Conservation (phyloP, 2,888 invertebrate species). For the Seladonia tumulorum region DNA sequence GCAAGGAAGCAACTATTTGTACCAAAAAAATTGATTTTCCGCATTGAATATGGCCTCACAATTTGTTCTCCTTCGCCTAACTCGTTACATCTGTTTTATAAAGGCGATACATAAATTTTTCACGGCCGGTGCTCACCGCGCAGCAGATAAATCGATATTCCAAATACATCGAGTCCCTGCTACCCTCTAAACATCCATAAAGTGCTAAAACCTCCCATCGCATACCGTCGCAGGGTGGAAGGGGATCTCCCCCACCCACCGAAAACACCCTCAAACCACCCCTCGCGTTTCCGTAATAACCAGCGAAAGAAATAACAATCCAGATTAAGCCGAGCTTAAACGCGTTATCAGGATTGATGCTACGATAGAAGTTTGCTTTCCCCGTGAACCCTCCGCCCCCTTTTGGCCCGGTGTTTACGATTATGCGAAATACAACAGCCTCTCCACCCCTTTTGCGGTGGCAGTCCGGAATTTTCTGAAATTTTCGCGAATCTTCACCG, state of each 20-base stretch:
- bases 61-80: neutral
- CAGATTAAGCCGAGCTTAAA: conserved; percentile 54
- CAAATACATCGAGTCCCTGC: neutral
- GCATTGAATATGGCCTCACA: neutral
- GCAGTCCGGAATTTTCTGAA: neutral
- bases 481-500: conserved; percentile 2
- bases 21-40: neutral
- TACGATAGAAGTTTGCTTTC: conserved; percentile 49
- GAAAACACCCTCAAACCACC: neutral
- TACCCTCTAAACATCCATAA: neutral
- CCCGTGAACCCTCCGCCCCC: neutral
- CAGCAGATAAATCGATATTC: neutral
- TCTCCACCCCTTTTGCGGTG: neutral
- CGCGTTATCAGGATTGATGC: conserved; percentile 52
- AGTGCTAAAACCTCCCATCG: neutral
- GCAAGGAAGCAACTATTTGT: neutral
- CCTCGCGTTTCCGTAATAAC: conserved; percentile 39
- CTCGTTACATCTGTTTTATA: neutral
- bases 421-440: neutral
- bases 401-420: conserved; percentile 26
- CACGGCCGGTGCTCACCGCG: neutral
- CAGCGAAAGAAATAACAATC: conserved; percentile 55
- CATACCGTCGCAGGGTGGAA: neutral
- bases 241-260: neutral
- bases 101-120: conserved; percentile 2